Evolutionary conservation across 1,140 invertebrate genomes (phyloP).

Genomic region (Yoshiicerus persimilis): DNA sequence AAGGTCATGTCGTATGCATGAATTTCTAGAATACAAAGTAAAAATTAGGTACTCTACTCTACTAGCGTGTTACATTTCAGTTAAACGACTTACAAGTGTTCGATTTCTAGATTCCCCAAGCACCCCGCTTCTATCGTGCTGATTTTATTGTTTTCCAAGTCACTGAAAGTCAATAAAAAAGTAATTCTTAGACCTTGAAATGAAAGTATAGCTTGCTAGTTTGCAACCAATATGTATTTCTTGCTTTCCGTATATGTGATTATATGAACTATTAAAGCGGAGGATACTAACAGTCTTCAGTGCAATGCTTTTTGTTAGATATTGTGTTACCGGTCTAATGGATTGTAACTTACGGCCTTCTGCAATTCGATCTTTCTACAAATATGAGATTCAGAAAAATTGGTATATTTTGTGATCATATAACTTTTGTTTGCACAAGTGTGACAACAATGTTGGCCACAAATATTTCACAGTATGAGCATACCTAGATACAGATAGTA

Average conservation of each 20-base stretch:
- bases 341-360: not conserved
- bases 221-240: no score
- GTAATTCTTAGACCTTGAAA: no score
- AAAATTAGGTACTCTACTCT: no score
- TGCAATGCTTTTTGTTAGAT: not conserved
- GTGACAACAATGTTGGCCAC: not conserved
- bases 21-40: no score
- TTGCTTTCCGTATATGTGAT: no score
- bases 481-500: no score
- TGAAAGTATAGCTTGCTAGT: no score
- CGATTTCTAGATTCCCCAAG: conserved; percentile 30
- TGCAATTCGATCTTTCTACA: not conserved
- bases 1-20: no score
- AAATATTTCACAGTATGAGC: no score
- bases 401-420: not conserved
- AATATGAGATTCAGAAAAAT: not conserved
- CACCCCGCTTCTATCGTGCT: conserved; percentile 27
- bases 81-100: conserved; percentile 49
- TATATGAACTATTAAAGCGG: no score
- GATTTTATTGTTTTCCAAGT: conserved; percentile 48
- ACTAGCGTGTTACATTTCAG: no score
- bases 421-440: not conserved
- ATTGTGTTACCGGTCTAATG: not conserved
- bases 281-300: no score
- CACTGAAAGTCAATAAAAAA: conserved; percentile 30